Percentiles rank a stretch among this genome's conserved stretches.
Evolutionary conservation across 2,113 vertebrate species (phyloP).

Genomic region (Donacobius atricapilla): DNA sequence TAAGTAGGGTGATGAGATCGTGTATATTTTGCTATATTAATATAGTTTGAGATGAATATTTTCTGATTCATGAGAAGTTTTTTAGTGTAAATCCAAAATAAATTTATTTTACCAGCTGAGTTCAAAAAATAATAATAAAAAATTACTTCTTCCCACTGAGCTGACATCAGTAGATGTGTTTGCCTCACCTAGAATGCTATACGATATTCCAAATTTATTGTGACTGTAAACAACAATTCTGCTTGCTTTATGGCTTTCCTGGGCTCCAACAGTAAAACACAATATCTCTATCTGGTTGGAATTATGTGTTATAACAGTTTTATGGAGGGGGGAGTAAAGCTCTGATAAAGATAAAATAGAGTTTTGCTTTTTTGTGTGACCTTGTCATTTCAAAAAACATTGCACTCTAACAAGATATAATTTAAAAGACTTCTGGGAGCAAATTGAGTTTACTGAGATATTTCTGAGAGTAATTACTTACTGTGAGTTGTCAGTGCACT

Average conservation of each 20-base stretch:
- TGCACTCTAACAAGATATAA: conserved; percentile 68
- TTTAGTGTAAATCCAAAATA: not conserved
- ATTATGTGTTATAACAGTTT: conserved; percentile 61
- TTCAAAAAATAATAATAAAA: not conserved
- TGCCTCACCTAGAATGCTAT: conserved; percentile 2
- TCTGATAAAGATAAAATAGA: conserved; percentile 67
- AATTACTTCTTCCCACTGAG: not conserved
- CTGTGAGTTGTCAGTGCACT: conserved; percentile 62
- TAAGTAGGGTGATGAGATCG: not conserved
- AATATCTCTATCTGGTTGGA: conserved; percentile 42
- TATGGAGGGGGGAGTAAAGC: conserved; percentile 29
- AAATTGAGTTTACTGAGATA: conserved; percentile 74
- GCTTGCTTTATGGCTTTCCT: conserved; percentile 45
- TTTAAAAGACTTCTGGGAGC: conserved; percentile 71
- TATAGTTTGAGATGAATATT: not conserved
- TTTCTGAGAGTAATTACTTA: conserved; percentile 75
- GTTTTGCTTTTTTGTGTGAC: conserved; percentile 67
- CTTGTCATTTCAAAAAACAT: conserved; percentile 73
- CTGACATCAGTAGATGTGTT: not conserved
- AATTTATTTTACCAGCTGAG: not conserved
- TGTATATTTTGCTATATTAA: not conserved
- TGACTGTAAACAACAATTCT: conserved; percentile 60
- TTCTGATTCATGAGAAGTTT: not conserved
- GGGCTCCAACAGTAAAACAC: conserved; percentile 28
- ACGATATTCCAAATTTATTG: conserved; percentile 47